Base-by-base conservation (phyloP, 2,797 vertebrate species). In the Amphiprion clarkii region DNA sequence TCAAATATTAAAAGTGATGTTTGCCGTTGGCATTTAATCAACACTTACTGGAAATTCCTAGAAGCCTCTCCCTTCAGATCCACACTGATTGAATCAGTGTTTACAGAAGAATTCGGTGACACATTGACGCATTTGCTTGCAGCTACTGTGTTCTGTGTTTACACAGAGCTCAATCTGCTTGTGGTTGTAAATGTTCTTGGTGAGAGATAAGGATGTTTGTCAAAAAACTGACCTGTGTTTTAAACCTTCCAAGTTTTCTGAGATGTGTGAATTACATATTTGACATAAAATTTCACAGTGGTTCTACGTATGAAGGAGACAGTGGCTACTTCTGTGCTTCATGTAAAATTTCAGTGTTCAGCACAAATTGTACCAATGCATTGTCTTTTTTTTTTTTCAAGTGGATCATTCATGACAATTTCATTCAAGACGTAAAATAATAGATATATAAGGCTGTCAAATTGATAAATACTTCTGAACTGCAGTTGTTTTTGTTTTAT, bases 401-500 rank as follows among this genome's bases (percentile, higher is more conserved):
- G 10, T 36, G 52, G 51, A 70, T 40, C 52, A 56, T 62, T 61
- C 42, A 25, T 63, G 21, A 56, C 48, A 9, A n/a, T n/a, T 56
- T 77, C 23, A 67, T 76, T 80, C 55, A 59, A 74, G 11, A 54
- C 75, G 33, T 74, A 27, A 76, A 66, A 56, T 17, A 1, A 13
- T 39, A 14, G 19, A 46, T 63, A 16, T 10, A 33, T 14, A 39
- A 23, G 0, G 1, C 7, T 48, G 25, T 66, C 23, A 52, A 68
- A 17, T 13, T n/a, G n/a, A 60, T 40, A 14, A 10, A 5, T 12
- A 11, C 23, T 25, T 10, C 23, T 42, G 21, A 72, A 51, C 23
- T 63, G 21, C 33, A 4, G 51, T 71, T 61, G n/a, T 82, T 73
- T 68, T 60, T 54, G 62, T 46, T 71, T 73, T 67, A 60, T 54